Evolutionary conservation across 2,888 invertebrate species (phyloP), one percentile per base, ranked within the genome.

Genomic region (Athetis lepigone): DNA sequence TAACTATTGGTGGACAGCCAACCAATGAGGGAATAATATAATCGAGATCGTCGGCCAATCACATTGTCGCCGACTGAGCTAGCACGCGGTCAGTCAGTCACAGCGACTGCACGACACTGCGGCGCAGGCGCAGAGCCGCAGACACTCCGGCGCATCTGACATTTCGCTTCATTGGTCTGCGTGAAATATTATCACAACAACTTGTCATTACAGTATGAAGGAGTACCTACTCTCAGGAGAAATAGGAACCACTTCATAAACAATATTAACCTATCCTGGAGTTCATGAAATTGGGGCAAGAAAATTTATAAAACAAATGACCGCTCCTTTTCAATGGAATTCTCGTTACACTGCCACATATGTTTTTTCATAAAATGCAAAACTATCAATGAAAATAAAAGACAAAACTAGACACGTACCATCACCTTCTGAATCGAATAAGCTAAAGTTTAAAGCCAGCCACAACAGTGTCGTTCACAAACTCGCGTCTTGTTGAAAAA

Each of bases 1-100:
- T 52, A 71, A 60, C 73, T 70, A 80, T 79, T 78, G 79, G 81
- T 43, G 70, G 57, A 37, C 46, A 40, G 47, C 42, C 52, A 57
- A 63, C 79, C 81, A 78, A 80, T 80, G 66, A 60, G 60, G 74
- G 46, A 55, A 70, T 69, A 66, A 62, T 18, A 45, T 54, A 56
- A 37, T 43, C 57, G 51, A 55, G 64, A 62, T 54, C 59, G 27
- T 42, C 55, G 29, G 29, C 65, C 70, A 80, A 79, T 70, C 66
- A 58, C 37, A 45, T 40, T 27, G 61, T 43, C 43, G 25, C 23
- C 2, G 11, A 2, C 13, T 9, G 39, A 7, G 18, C 18, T n/a
- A 29, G 6, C 36, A 4, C 25, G 19, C 29, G 25, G 13, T 11
- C 27, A 9, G 9, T 13, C 49, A 60, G 23, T 18, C 23, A 9